A percentile compares a stretch with the other conserved stretches of the same genome.
Evolutionary conservation across 2,888 invertebrate species (phyloP).

Genomic region (Campopleginae sp.): DNA sequence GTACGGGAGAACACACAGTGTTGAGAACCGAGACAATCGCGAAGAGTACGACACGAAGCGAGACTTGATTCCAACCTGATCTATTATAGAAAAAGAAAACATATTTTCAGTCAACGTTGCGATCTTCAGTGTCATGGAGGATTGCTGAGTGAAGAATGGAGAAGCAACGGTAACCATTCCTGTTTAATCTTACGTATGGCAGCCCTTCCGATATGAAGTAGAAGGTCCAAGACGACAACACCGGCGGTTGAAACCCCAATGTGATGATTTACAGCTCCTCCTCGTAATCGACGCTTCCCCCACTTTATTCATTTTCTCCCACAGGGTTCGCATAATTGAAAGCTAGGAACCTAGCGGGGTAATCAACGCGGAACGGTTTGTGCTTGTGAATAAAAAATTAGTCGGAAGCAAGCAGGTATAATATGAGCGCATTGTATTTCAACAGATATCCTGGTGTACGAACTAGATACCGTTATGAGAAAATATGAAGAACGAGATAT

Average conservation of each 20-base stretch:
- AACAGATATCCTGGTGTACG: not conserved
- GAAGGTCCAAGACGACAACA: slow-evolving; percentile 12
- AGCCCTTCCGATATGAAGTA: not conserved
- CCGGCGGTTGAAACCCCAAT: not conserved
- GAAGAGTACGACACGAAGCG: slow-evolving; percentile 44
- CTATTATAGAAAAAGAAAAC: slow-evolving; percentile 44
- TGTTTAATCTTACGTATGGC: not conserved
- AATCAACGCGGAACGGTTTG: slow-evolving; percentile 19
- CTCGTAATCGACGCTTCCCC: not conserved
- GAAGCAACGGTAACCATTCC: not conserved
- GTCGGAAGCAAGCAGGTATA: slow-evolving; percentile 1
- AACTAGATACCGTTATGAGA: slow-evolving; percentile 45
- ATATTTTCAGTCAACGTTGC: too few relatives aligned
- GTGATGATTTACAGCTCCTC: slow-evolving; percentile 27
- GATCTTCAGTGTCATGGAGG: not conserved
- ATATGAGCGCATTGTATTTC: slow-evolving; percentile 9
- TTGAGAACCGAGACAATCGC: slow-evolving; percentile 34
- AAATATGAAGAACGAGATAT: slow-evolving; percentile 54
- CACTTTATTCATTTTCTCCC: slow-evolving; percentile 6
- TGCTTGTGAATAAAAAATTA: slow-evolving; percentile 1
- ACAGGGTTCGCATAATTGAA: slow-evolving; percentile 36
- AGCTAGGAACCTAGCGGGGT: slow-evolving; percentile 10
- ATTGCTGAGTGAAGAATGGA: not conserved
- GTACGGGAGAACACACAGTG: slow-evolving; percentile 19
- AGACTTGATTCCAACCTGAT: slow-evolving; percentile 39